Evolutionary conservation across 2,113 vertebrate species (phyloP).

Genomic region (Merops nubicus): DNA sequence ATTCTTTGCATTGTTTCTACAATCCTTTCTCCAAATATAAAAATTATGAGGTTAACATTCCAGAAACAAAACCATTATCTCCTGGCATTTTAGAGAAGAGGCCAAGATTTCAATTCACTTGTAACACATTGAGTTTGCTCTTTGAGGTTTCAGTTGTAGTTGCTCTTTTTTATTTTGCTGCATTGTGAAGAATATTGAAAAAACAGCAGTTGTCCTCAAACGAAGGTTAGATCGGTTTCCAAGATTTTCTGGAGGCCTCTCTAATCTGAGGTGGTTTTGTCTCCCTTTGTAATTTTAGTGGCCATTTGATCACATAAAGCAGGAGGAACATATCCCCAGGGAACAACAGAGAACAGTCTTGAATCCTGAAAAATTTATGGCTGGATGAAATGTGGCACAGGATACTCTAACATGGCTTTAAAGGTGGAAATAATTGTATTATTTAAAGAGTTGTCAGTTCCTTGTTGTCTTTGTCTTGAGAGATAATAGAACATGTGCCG

Average conservation of each 20-base stretch:
- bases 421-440: slow-evolving; percentile 25
- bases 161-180: background rate
- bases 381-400: background rate
- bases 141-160: background rate
- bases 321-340: background rate
- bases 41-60: background rate
- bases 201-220: background rate
- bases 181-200: background rate
- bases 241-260: background rate
- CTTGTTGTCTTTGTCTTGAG: slow-evolving; percentile 17
- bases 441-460: background rate
- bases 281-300: background rate
- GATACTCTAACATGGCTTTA: background rate
- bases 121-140: background rate
- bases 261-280: background rate
- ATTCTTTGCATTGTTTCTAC: background rate
- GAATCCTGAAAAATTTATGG: background rate
- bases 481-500: background rate
- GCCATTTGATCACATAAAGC: background rate
- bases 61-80: background rate
- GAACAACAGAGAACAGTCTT: background rate
- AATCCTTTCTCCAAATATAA: background rate
- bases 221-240: background rate
- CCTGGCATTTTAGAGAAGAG: background rate
- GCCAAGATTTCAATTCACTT: background rate